Conservation (phyloP, 1,140 invertebrate species). For the Drosophila baimaii region DNA sequence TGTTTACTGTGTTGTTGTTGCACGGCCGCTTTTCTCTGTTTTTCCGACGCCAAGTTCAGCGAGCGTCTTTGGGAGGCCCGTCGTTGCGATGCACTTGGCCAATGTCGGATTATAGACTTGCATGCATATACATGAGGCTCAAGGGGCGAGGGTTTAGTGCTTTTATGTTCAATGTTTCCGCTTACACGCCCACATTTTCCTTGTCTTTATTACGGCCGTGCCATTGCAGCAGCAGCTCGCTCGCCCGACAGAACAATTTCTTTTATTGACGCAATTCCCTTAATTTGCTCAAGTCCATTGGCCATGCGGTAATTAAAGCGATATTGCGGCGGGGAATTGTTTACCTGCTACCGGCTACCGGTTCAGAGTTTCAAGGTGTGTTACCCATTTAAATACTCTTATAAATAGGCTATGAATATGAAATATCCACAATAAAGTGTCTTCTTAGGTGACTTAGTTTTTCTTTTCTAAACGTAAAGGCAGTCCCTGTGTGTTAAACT, state of each 20-base stretch:
- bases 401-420: slow-evolving; percentile 36
- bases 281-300: slow-evolving; percentile 55
- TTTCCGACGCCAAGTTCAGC: slow-evolving; percentile 64
- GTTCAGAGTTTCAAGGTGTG: slow-evolving; percentile 28
- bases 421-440: neutral
- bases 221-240: slow-evolving; percentile 13
- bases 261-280: slow-evolving; percentile 51
- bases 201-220: slow-evolving; percentile 20
- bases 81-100: slow-evolving; percentile 34
- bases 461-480: too few relatives aligned
- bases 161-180: slow-evolving; percentile 36
- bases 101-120: slow-evolving; percentile 1
- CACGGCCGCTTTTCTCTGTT: slow-evolving; percentile 1
- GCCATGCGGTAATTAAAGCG: slow-evolving; percentile 49
- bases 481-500: neutral
- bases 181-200: slow-evolving; percentile 45
- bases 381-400: slow-evolving; percentile 13
- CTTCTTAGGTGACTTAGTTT: neutral
- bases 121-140: neutral
- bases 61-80: slow-evolving; percentile 42
- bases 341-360: slow-evolving; percentile 8
- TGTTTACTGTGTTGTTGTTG: slow-evolving; percentile 50
- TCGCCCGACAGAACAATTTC: slow-evolving; percentile 36
- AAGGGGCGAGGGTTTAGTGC: slow-evolving; percentile 5
- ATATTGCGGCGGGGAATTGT: slow-evolving; percentile 21